Base-by-base conservation (phyloP, 2,888 invertebrate species). In the Petrophora chlorosata region DNA sequence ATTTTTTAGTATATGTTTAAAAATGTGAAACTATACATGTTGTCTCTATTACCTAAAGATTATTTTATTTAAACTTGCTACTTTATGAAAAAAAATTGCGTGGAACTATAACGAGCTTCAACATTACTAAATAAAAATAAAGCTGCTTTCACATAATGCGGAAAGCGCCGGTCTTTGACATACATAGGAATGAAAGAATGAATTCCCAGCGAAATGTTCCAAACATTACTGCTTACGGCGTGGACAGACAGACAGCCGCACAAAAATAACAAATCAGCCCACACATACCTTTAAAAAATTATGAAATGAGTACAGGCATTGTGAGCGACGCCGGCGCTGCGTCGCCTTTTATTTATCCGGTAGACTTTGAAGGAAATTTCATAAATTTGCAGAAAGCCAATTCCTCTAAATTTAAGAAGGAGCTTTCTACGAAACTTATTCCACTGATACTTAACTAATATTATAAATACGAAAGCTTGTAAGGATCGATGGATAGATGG, bases 191-290 rank as follows among this genome's bases (percentile, higher is more conserved):
- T 53, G 47, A 47, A 54, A 50, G 28, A 29, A 46, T 32, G 42
- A 47, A 47, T 51, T 36, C 36, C 19, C 28, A 28, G 36, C 45
- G 19, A 41, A 47, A 46, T 39, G 46, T 30, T 22, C n/a, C 39
- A 38, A 48, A 42, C 41, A 48, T 49, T 43, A 38, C 12, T 3
- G 23, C 14, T n/a, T 14, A 9, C 30, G 29, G 17, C 26, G 30
- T 14, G 40, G 39, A 36, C 44, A 40, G 32, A 44, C 40, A 48
- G 48, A 43, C 52, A n/a, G 42, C 16, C 5, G 44, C 52, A 17
- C 55, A 28, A 41, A 48, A 55, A 58, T 55, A 56, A 59, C 51
- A 53, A 56, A 53, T 58, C 50, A 53, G 26, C 44, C 26, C 28
- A 22, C 47, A 39, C 56, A 47, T 52, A 43, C 39, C 46, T 46